Percentiles rank a stretch among this genome's conserved stretches.
These are phyloP conservation scores for Kuschelorhynchus macadamiae DNA, from an alignment of 2,888 invertebrate genomes.

Conservation along the genomic window DNA sequence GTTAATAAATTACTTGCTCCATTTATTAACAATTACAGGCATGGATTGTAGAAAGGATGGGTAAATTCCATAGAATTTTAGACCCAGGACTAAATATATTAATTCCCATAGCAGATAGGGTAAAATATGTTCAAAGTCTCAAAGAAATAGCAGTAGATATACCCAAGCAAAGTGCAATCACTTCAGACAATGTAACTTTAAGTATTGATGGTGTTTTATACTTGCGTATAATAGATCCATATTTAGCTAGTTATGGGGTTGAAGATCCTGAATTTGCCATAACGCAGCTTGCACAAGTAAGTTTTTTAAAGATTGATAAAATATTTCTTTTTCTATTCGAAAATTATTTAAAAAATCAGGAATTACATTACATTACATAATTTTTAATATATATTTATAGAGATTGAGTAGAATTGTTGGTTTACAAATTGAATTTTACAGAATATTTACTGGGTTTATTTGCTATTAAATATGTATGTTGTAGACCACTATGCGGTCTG, in stretches of 20 bases:
- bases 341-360: too few relatives aligned
- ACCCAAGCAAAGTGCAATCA: conserved; percentile 98
- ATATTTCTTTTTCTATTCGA: too few relatives aligned
- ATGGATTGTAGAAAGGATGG: conserved; percentile 99
- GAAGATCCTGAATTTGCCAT: conserved; percentile 99
- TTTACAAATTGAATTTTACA: too few relatives aligned
- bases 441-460: too few relatives aligned
- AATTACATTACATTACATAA: too few relatives aligned
- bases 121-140: conserved; percentile 97
- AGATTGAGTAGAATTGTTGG: too few relatives aligned
- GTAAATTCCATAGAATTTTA: conserved; percentile 92
- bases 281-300: conserved; percentile 91
- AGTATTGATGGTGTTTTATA: conserved; percentile 98
- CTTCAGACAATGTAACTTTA: conserved; percentile 96
- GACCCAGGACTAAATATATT: conserved; percentile 96
- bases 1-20: neutral
- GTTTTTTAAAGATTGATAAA: too few relatives aligned
- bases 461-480: too few relatives aligned
- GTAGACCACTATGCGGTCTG: conserved; percentile 97
- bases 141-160: conserved; percentile 99
- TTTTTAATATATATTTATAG: too few relatives aligned
- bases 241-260: conserved; percentile 96
- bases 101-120: conserved; percentile 90
- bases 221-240: conserved; percentile 93
- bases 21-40: conserved; percentile 76